phyloP scores from a whole-genome alignment of 2,113 vertebrate genomes.

The Cyprinodon variegatus region DNA sequence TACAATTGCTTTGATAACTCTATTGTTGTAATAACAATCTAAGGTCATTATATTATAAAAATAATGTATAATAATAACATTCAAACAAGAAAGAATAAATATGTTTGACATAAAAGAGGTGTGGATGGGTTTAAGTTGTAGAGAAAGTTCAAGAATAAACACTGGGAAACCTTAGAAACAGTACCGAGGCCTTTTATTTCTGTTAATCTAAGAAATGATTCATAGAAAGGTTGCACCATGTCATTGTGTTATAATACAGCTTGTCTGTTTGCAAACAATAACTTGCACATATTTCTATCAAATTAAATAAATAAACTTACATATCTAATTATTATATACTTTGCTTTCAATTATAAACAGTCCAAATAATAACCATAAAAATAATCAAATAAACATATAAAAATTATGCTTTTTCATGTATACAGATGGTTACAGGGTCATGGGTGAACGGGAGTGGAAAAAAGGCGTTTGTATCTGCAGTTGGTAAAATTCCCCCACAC shows the following conservation, averaged over 20 bases:
- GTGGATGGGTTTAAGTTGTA: background rate
- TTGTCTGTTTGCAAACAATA: background rate
- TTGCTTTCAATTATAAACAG: background rate
- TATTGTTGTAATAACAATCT: too few relatives aligned
- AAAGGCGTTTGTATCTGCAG: background rate
- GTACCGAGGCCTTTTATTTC: too few relatives aligned
- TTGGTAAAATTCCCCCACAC: conserved; percentile 57
- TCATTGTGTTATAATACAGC: too few relatives aligned
- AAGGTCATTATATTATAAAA: too few relatives aligned
- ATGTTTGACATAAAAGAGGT: background rate
- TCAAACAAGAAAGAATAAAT: background rate
- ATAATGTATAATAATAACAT: background rate
- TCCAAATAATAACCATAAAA: background rate
- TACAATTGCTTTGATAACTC: too few relatives aligned
- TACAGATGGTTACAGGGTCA: conserved; percentile 1
- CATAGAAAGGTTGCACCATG: too few relatives aligned
- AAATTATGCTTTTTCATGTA: background rate
- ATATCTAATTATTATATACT: background rate
- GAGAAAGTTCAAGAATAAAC: background rate
- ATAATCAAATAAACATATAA: background rate
- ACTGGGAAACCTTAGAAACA: too few relatives aligned
- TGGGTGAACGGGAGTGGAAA: conserved; percentile 11
- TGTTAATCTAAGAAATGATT: too few relatives aligned
- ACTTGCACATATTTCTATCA: background rate
- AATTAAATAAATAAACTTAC: too few relatives aligned